A percentile compares a stretch with the other conserved stretches of the same genome.
phyloP scores from a whole-genome alignment of 2,888 invertebrate species.

The Tachina lurida region DNA sequence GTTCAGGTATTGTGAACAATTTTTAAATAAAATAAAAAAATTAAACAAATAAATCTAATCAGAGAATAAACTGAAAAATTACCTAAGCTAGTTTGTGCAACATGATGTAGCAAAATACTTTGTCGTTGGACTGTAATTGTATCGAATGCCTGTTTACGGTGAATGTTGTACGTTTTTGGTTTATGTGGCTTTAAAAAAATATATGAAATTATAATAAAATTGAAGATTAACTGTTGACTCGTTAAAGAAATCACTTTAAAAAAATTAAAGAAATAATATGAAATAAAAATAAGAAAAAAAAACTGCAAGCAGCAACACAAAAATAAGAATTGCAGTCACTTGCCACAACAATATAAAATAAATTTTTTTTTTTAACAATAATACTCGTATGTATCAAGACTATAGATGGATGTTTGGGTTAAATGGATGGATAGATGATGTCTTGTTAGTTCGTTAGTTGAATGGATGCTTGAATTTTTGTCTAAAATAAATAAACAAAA shows the following conservation, averaged over 20 bases:
- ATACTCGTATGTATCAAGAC: slow-evolving; percentile 20
- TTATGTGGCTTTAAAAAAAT: slow-evolving; percentile 69
- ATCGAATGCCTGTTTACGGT: slow-evolving; percentile 35
- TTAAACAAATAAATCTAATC: background rate
- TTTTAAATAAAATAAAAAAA: slow-evolving; percentile 10
- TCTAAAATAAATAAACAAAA: slow-evolving; percentile 37
- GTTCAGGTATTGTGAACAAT: slow-evolving; percentile 5
- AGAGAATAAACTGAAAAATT: slow-evolving; percentile 35
- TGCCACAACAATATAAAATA: slow-evolving; percentile 45
- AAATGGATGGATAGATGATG: slow-evolving; percentile 9
- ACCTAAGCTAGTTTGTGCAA: slow-evolving; percentile 26
- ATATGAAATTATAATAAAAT: slow-evolving; percentile 75
- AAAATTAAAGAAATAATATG: slow-evolving; percentile 40
- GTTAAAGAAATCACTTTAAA: slow-evolving; percentile 71
- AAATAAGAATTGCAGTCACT: slow-evolving; percentile 10
- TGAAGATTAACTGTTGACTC: slow-evolving; percentile 74
- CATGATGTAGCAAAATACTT: slow-evolving; percentile 36
- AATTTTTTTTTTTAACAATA: slow-evolving; percentile 58
- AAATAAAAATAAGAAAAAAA: slow-evolving; percentile 24
- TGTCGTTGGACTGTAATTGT: slow-evolving; percentile 38
- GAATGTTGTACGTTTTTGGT: slow-evolving; percentile 27
- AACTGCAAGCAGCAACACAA: slow-evolving; percentile 31
- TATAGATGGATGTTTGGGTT: slow-evolving; percentile 36
- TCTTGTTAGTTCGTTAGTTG: slow-evolving; percentile 28
- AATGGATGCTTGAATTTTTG: slow-evolving; percentile 23